phyloP scores from a whole-genome alignment of 1,140 invertebrate genomes.

The Solenopsis fugax region DNA sequence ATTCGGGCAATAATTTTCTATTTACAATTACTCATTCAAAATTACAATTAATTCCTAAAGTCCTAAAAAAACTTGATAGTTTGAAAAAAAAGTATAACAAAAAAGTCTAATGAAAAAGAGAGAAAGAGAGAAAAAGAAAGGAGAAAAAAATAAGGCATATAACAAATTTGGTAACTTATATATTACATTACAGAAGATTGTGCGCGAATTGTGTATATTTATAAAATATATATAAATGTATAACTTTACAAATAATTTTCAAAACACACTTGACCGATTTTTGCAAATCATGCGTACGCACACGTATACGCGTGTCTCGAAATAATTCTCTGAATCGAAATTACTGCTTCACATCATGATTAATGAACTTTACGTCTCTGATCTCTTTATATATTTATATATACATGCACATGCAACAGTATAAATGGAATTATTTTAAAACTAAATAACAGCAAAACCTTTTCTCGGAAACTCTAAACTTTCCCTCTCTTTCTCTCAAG shows the following conservation, averaged over 20 bases:
- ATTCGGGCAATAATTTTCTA: background rate
- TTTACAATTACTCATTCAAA: background rate
- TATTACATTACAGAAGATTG: conserved; percentile 35
- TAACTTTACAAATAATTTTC: conserved; percentile 36
- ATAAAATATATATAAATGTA: conserved; percentile 32
- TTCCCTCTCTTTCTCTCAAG: conserved; percentile 6
- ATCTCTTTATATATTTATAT: conserved; percentile 43
- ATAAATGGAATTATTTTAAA: conserved; percentile 70
- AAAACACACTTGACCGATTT: background rate
- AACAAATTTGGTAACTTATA: conserved; percentile 29
- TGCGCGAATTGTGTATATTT: conserved; percentile 18
- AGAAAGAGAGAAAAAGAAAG: conserved; percentile 4
- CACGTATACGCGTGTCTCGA: background rate
- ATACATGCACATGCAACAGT: conserved; percentile 63
- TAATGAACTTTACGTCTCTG: conserved; percentile 27
- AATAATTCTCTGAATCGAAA: conserved; percentile 26
- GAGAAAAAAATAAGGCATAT: background rate
- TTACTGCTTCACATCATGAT: conserved; percentile 51
- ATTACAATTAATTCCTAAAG: conserved; percentile 13
- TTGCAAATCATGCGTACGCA: background rate
- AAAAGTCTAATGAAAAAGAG: background rate
- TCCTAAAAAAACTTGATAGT: background rate
- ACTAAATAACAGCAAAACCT: conserved; percentile 77
- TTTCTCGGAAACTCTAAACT: conserved; percentile 8
- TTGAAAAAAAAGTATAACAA: conserved; percentile 11